These are phyloP conservation scores for Oenanthe melanoleuca DNA, from an alignment of 2,113 vertebrate species.

Conservation along the genomic window DNA sequence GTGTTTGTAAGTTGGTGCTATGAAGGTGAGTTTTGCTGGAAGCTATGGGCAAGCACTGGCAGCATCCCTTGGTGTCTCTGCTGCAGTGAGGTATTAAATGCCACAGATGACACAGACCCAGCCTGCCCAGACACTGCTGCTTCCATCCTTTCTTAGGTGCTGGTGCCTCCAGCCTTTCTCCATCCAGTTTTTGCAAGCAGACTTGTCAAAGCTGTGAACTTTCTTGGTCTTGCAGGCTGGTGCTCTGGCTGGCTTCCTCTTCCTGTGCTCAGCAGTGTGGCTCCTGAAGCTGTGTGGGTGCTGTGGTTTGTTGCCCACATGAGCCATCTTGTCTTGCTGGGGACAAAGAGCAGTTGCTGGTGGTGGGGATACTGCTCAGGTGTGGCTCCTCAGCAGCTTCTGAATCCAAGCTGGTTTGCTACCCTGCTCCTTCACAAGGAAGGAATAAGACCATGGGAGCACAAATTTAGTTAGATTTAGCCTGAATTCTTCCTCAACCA, in stretches of 20 bases:
- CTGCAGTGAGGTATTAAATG: background rate
- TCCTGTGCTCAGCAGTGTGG: background rate
- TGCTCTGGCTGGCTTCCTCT: constrained; percentile 77
- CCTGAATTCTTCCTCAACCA: background rate
- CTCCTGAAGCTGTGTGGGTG: background rate
- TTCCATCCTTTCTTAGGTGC: background rate
- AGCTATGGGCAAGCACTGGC: background rate
- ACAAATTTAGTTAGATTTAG: background rate
- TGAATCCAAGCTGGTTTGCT: background rate
- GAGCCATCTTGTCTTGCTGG: background rate
- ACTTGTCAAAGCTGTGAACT: background rate
- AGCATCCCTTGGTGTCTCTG: background rate
- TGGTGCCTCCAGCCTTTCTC: background rate
- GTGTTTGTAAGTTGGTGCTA: too few relatives aligned
- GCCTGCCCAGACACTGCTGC: background rate
- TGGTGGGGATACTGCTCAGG: background rate
- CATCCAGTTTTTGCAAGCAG: background rate
- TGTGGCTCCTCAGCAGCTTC: background rate
- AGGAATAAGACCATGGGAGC: background rate
- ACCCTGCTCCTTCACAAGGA: background rate
- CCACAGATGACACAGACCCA: fast-evolving
- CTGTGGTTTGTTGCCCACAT: background rate
- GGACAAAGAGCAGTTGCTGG: background rate
- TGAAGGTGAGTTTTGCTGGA: background rate
- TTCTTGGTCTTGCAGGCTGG: background rate